phyloP scores from a whole-genome alignment of 2,888 invertebrate species.

The Thyatira batis region DNA sequence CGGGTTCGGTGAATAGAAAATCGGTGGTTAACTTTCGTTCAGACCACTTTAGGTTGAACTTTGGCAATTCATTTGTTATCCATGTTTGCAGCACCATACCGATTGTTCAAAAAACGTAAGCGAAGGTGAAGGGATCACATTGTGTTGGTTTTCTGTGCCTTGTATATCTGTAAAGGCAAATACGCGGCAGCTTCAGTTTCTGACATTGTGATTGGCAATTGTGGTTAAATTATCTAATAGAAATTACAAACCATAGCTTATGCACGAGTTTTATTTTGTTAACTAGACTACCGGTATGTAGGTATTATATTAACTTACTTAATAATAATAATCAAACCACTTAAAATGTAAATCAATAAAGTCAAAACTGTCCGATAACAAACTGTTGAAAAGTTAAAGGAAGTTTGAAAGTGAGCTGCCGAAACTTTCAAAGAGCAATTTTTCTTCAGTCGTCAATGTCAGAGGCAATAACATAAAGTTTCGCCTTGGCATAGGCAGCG shows the following conservation, averaged over 20 bases:
- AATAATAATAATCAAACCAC: background rate
- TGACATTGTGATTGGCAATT: background rate
- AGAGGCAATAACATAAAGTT: slow-evolving; percentile 67
- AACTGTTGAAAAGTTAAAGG: background rate
- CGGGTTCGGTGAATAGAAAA: slow-evolving; percentile 59
- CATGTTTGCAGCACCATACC: slow-evolving; percentile 23
- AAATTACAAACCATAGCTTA: too few species aligned
- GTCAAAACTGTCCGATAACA: background rate
- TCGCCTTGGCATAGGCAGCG: slow-evolving; percentile 25
- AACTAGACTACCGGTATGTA: too few species aligned
- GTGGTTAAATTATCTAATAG: background rate
- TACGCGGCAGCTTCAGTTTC: slow-evolving; percentile 27
- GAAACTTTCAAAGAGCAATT: slow-evolving; percentile 59
- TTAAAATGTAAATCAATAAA: background rate
- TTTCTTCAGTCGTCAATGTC: slow-evolving; percentile 68
- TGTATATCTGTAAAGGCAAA: slow-evolving; percentile 27
- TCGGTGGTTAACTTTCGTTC: slow-evolving; percentile 50
- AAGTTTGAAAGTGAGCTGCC: background rate
- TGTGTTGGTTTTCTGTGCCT: slow-evolving; percentile 21
- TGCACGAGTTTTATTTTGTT: too few species aligned
- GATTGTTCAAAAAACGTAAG: slow-evolving; percentile 5
- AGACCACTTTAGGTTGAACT: slow-evolving; percentile 48
- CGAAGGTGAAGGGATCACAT: slow-evolving; percentile 14
- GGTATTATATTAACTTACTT: background rate
- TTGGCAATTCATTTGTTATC: slow-evolving; percentile 52